These are phyloP conservation scores for Notolabrus celidotus DNA, from an alignment of 2,797 vertebrate genomes.

Conservation along the genomic window DNA sequence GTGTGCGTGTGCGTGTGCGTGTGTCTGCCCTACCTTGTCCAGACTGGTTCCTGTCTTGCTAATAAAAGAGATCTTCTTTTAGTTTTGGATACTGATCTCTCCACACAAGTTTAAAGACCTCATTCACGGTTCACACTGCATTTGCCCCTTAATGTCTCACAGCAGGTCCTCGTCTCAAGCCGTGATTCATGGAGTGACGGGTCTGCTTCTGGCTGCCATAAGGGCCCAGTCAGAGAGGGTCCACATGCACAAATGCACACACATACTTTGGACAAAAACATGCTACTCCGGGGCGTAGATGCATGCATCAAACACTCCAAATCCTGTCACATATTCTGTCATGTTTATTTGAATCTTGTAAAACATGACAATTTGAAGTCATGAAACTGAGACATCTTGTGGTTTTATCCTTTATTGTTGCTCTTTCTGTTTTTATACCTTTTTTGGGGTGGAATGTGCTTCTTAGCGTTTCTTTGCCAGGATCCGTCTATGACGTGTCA, in stretches of 20 bases:
- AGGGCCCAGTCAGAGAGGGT: constrained; percentile 73
- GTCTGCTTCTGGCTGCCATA: constrained; percentile 78
- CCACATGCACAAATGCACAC: constrained; percentile 31
- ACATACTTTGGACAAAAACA: constrained; percentile 59
- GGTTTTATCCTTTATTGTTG: constrained; percentile 24
- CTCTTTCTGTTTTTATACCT: background rate
- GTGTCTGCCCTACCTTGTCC: constrained; percentile 63
- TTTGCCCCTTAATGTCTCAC: constrained; percentile 85
- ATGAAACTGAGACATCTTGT: background rate
- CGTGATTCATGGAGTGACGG: constrained; percentile 86
- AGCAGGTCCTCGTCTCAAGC: constrained; percentile 80
- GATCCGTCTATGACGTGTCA: constrained; percentile 7
- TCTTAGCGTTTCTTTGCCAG: constrained; percentile 2
- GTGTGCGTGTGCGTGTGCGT: constrained; percentile 8
- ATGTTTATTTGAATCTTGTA: constrained; percentile 8
- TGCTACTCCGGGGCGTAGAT: constrained; percentile 25
- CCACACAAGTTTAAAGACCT: constrained; percentile 81
- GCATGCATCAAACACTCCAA: constrained; percentile 17
- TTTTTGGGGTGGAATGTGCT: background rate
- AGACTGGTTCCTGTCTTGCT: constrained; percentile 77
- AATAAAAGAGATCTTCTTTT: constrained; percentile 85
- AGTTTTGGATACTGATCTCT: constrained; percentile 82
- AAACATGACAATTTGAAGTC: constrained; percentile 19
- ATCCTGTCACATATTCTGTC: constrained; percentile 5
- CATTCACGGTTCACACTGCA: constrained; percentile 85